Base-by-base conservation (phyloP, 2,888 invertebrate species). In the Drosophila stalkeri region DNA sequence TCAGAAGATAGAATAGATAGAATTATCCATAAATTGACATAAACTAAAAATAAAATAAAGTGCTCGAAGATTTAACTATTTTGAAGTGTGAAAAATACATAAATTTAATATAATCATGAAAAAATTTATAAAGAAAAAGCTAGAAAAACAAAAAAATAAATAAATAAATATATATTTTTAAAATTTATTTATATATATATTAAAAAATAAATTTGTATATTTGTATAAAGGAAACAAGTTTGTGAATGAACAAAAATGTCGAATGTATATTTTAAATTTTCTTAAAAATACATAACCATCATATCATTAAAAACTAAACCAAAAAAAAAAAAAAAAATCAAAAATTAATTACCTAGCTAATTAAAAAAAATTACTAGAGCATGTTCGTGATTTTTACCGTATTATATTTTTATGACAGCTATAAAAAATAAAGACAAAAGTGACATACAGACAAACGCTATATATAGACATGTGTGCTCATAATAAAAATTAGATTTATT, bases 291-390 rank as follows among this genome's bases (percentile, higher is more conserved):
- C 1, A 12, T 2, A 31, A 1, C 2, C 4, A 31, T 27, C 2
- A 23, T 16, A 47, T 12, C 11, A 33, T 33, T 51, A 51, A 33
- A 37, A 37, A 16, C 16, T 5, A 12, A 20, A 4, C 0, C 11
- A 23, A n/a, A 18, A 31, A 14, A 6, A 9, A 47, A 35, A 35
- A 33, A 8, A 56, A 20, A 33, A 46, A 16, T 14, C 5, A 43
- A 52, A 54, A 16, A 39, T 52, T 55, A 79, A 79, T 79, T 76
- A 72, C 18, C 18, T 47, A 39, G 20, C 44, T 41, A 49, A 49
- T 66, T 73, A 56, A 39, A 39, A 39, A 23, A 56, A 80, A 51
- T 79, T 63, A 77, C 46, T 63, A 60, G 80, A 77, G 80, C 76
- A 75, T 79, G 64, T 41, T 63, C 20, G 44, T 55, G 43, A 41